phyloP scores from a whole-genome alignment of 1,140 invertebrate species.

The Galleria mellonella region DNA sequence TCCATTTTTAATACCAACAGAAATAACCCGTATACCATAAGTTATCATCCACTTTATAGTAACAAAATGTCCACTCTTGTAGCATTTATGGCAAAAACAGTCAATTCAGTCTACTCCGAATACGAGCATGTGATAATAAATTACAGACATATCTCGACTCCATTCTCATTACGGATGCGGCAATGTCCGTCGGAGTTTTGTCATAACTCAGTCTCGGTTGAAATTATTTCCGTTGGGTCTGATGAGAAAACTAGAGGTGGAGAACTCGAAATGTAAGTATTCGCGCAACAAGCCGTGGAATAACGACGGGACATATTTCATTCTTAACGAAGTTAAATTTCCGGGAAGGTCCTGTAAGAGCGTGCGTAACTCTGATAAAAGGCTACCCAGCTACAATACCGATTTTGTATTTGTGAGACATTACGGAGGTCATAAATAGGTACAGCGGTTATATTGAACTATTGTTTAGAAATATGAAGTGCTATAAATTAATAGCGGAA shows the following conservation, averaged over 20 bases:
- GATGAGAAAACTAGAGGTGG: slow-evolving; percentile 72
- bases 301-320: slow-evolving; percentile 69
- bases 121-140: slow-evolving; percentile 61
- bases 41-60: too few species aligned
- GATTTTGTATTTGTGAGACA: slow-evolving; percentile 30
- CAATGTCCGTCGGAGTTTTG: slow-evolving; percentile 69
- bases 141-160: slow-evolving; percentile 65
- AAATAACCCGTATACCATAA: not conserved
- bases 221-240: slow-evolving; percentile 72
- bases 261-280: slow-evolving; percentile 67
- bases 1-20: slow-evolving; percentile 12
- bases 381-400: slow-evolving; percentile 41
- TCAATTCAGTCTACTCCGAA: slow-evolving; percentile 30
- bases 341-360: slow-evolving; percentile 57
- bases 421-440: too few species aligned
- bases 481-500: too few species aligned
- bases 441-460: too few species aligned
- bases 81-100: slow-evolving; percentile 28
- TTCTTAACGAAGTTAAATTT: slow-evolving; percentile 72
- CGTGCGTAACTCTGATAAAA: slow-evolving; percentile 67
- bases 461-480: not conserved
- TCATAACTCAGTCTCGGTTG: slow-evolving; percentile 72
- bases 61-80: slow-evolving; percentile 6
- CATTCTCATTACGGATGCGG: slow-evolving; percentile 70
- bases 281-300: slow-evolving; percentile 68